Percentiles rank a stretch among this genome's conserved stretches.
phyloP scores from a whole-genome alignment of 2,113 vertebrate species.

The Athene noctua region DNA sequence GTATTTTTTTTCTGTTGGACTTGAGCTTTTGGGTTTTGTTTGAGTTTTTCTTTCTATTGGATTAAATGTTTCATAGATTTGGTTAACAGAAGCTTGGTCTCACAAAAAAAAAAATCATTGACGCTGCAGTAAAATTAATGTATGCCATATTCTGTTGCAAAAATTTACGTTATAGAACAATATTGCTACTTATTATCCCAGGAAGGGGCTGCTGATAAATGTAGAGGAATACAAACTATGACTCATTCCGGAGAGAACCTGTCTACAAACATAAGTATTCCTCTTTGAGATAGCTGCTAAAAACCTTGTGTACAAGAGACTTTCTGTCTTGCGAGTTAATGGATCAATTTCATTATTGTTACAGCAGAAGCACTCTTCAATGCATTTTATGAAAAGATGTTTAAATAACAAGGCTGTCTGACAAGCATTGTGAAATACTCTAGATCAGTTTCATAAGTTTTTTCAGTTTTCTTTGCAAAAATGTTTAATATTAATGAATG shows the following conservation, averaged over 20 bases:
- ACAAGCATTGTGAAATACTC: not conserved
- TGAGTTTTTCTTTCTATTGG: not conserved
- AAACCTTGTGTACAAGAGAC: not conserved
- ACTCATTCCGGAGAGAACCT: not conserved
- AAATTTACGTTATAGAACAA: not conserved
- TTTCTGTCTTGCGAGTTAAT: not conserved
- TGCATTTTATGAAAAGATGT: not conserved
- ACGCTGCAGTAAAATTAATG: not conserved
- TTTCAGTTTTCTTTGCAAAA: not conserved
- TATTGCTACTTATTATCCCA: not conserved
- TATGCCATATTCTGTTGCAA: not conserved
- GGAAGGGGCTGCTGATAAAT: not conserved
- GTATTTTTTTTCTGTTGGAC: fast-evolving
- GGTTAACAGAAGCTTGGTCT: not conserved
- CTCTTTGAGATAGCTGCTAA: not conserved
- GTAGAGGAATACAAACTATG: not conserved
- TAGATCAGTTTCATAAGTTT: not conserved
- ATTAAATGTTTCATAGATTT: not conserved
- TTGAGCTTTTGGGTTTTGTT: not conserved
- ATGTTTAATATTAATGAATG: not conserved
- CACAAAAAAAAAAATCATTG: not conserved
- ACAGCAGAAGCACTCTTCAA: not conserved
- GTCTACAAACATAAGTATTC: not conserved
- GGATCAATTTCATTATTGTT: not conserved
- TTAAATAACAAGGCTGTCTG: not conserved